Evolutionary conservation across 2,888 invertebrate species (phyloP), one percentile per base, ranked within the genome.

Genomic region (Aphodius granarius): DNA sequence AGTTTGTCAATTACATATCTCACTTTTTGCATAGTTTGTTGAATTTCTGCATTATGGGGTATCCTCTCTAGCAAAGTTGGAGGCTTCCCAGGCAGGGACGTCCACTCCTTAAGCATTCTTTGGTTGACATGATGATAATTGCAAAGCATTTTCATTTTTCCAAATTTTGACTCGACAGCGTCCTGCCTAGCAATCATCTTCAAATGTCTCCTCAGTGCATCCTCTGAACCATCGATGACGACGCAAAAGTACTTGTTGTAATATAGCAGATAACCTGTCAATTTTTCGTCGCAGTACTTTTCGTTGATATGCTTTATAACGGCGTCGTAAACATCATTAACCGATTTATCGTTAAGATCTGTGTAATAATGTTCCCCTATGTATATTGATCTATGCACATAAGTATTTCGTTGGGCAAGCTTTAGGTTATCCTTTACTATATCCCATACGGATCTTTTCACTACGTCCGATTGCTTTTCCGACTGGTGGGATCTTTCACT

Each of bases 311-410:
- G 82, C 5, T 83, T 74, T 5, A 89, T 82, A 0, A 86, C 85
- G 73, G 83, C 83, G 62, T 83, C 76, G 76, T 89, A 86, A 43
- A 85, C 80, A 23, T 83, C 74, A 73, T 86, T 86, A 66, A 68
- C 21, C 74, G 88, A 87, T 6, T 63, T 66, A 3, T 86, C 83
- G 16, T 13, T 13, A 79, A 86, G 86, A 0, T 82, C 78, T 62
- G 16, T 20, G 71, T 88, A 79, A 0, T 83, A 81, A 79, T 89
- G 89, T 76, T 89, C 89, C 0, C 89, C 89, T 2, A 85, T 84
- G 78, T 89, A 89, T 78, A 89, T 86, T 84, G 89, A 86, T 63
- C 89, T 88, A 78, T 88, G 85, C 0, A 88, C 87, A 77, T 87
- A 89, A 3, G 88, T 83, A 87, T 79, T 80, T n/a, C 79, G 75